These are phyloP conservation scores for Zygothrica quintamaculata DNA, from an alignment of 2,888 invertebrate species.

Conservation along the genomic window DNA sequence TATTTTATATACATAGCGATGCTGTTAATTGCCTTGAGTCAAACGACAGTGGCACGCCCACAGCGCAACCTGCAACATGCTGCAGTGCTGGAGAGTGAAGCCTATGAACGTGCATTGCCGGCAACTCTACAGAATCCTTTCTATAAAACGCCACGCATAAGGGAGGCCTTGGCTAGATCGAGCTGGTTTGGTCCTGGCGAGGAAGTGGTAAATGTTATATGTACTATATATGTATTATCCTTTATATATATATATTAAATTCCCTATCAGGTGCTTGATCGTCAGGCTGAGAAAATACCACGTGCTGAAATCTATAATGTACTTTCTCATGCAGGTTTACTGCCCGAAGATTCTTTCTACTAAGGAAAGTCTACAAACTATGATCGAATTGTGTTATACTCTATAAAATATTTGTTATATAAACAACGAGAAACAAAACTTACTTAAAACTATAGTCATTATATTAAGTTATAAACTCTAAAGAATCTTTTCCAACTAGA, in stretches of 20 bases:
- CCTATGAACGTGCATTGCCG: slow-evolving; percentile 86
- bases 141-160: slow-evolving; percentile 86
- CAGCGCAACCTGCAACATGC: slow-evolving; percentile 85
- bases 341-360: too few relatives aligned
- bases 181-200: slow-evolving; percentile 88
- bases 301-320: slow-evolving; percentile 88
- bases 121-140: slow-evolving; percentile 87
- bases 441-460: slow-evolving; percentile 64
- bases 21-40: slow-evolving; percentile 8
- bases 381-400: too few relatives aligned
- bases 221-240: too few relatives aligned
- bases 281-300: slow-evolving; percentile 87
- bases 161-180: slow-evolving; percentile 86
- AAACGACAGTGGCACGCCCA: slow-evolving; percentile 45
- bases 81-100: slow-evolving; percentile 86
- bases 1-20: slow-evolving; percentile 5
- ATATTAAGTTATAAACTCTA: slow-evolving; percentile 49
- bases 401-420: too few relatives aligned
- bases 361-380: too few relatives aligned
- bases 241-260: neutral
- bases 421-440: too few relatives aligned
- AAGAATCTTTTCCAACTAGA: too few relatives aligned
- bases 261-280: slow-evolving; percentile 85
- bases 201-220: slow-evolving; percentile 86
- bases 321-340: slow-evolving; percentile 88